A percentile compares a stretch with the other conserved stretches of the same genome.
These are phyloP conservation scores for Plemyria rubiginata DNA, from an alignment of 2,888 invertebrate species.

Conservation along the genomic window DNA sequence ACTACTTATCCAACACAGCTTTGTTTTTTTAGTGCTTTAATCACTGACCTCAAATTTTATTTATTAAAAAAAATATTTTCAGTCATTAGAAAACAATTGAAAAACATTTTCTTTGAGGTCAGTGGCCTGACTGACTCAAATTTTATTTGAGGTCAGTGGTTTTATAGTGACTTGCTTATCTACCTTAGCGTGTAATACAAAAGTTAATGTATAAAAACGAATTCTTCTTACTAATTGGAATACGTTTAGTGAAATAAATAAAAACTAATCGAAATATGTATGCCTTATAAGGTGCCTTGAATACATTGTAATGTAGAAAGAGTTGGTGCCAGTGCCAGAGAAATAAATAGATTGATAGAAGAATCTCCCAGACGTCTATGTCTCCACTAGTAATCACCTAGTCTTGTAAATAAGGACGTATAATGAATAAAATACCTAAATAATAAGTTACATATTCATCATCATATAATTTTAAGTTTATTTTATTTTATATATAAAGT, in stretches of 20 bases:
- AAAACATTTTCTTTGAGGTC: too few relatives aligned
- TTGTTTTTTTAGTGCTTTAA: constrained; percentile 58
- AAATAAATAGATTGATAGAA: constrained; percentile 50
- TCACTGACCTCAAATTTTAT: too few relatives aligned
- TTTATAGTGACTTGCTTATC: too few relatives aligned
- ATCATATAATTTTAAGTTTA: constrained; percentile 1
- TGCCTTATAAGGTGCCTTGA: neutral
- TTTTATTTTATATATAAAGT: constrained; percentile 9
- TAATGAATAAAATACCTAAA: neutral
- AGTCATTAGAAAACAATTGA: too few relatives aligned
- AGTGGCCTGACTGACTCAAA: too few relatives aligned
- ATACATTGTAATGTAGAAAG: constrained; percentile 30
- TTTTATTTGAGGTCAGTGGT: too few relatives aligned
- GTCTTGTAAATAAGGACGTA: constrained; percentile 42
- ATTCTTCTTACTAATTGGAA: too few relatives aligned
- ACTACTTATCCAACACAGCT: constrained; percentile 43
- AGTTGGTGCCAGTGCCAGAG: constrained; percentile 69
- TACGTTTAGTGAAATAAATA: too few relatives aligned
- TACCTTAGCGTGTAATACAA: too few relatives aligned
- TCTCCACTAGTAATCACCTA: constrained; percentile 68
- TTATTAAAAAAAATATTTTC: too few relatives aligned
- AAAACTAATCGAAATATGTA: too few relatives aligned
- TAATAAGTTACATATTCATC: neutral
- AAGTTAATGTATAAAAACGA: too few relatives aligned
- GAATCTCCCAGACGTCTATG: constrained; percentile 64